Conservation (phyloP, 1,140 invertebrate species). For the Hypothenemus hampei region DNA sequence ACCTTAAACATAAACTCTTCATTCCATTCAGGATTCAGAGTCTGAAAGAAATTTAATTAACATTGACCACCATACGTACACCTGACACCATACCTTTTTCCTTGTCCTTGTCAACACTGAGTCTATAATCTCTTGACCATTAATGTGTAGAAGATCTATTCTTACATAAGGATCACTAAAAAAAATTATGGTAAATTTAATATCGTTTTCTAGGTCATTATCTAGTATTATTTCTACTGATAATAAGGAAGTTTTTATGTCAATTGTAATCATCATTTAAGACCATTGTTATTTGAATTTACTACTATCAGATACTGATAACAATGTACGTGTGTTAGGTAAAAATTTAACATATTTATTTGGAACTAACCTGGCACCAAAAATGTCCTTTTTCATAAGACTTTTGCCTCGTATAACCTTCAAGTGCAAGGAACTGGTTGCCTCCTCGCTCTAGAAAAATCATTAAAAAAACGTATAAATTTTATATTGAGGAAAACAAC, state of each 20-base stretch:
- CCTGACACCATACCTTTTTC: slow-evolving; percentile 82
- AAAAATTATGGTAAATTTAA: too few species aligned
- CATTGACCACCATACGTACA: too few species aligned
- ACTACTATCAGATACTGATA: too few species aligned
- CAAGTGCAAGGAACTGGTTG: slow-evolving; percentile 69
- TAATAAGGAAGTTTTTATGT: too few species aligned
- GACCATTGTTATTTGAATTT: too few species aligned
- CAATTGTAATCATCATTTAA: too few species aligned
- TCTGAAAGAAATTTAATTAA: slow-evolving; percentile 57
- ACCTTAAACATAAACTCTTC: slow-evolving; percentile 95
- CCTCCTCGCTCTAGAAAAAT: slow-evolving; percentile 74
- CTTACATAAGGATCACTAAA: slow-evolving; percentile 94
- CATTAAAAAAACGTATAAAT: neutral
- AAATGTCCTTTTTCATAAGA: slow-evolving; percentile 96
- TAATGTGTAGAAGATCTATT: slow-evolving; percentile 81
- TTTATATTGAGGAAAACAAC: neutral
- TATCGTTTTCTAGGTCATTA: too few species aligned
- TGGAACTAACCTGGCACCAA: slow-evolving; percentile 88
- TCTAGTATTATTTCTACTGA: too few species aligned
- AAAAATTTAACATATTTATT: too few species aligned
- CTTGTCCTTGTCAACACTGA: slow-evolving; percentile 92
- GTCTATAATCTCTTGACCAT: slow-evolving; percentile 81
- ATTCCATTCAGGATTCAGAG: slow-evolving; percentile 93
- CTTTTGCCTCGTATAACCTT: slow-evolving; percentile 82
- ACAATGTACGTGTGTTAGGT: too few species aligned